Percentiles rank a stretch among this genome's conserved stretches.
phyloP scores from a whole-genome alignment of 2,797 vertebrate genomes.

The Neosilurus mollespiculum region DNA sequence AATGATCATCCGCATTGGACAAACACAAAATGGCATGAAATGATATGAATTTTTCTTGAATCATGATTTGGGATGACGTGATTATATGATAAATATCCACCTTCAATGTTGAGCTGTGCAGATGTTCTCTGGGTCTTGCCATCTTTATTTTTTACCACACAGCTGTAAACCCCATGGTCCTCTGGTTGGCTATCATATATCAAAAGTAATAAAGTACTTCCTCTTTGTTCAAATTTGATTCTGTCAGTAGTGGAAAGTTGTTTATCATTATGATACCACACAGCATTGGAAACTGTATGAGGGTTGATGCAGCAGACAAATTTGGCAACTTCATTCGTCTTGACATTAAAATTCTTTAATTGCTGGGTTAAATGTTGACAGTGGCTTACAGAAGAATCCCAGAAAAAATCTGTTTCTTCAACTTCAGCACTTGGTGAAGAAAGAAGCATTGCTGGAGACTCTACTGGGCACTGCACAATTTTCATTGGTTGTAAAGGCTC shows the following conservation, averaged over 20 bases:
- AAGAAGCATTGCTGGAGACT: not conserved
- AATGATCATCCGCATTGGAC: not conserved
- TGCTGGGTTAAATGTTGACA: slow-evolving; percentile 57
- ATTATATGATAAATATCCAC: slow-evolving; percentile 65
- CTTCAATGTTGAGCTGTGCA: slow-evolving; percentile 73
- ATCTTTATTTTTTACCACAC: slow-evolving; percentile 60
- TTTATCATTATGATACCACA: slow-evolving; percentile 67
- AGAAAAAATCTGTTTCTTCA: not conserved
- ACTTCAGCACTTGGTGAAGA: slow-evolving; percentile 1
- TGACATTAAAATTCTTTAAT: slow-evolving; percentile 66
- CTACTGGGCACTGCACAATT: not conserved
- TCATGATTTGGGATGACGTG: slow-evolving; percentile 17
- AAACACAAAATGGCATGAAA: slow-evolving; percentile 10
- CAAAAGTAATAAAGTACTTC: slow-evolving; percentile 66
- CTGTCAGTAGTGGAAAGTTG: slow-evolving; percentile 58
- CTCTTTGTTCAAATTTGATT: slow-evolving; percentile 59
- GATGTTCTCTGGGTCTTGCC: slow-evolving; percentile 67
- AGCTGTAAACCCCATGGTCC: slow-evolving; percentile 74
- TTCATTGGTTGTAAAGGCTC: not conserved
- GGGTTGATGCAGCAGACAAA: slow-evolving; percentile 71
- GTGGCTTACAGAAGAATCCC: slow-evolving; percentile 40
- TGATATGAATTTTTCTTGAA: not conserved
- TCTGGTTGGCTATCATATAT: slow-evolving; percentile 63
- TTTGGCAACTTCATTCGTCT: slow-evolving; percentile 62
- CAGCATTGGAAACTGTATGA: slow-evolving; percentile 57